Percentiles rank a stretch among this genome's conserved stretches.
Conservation (phyloP, 2,797 vertebrate species). For the Iguana delicatissima region DNA sequence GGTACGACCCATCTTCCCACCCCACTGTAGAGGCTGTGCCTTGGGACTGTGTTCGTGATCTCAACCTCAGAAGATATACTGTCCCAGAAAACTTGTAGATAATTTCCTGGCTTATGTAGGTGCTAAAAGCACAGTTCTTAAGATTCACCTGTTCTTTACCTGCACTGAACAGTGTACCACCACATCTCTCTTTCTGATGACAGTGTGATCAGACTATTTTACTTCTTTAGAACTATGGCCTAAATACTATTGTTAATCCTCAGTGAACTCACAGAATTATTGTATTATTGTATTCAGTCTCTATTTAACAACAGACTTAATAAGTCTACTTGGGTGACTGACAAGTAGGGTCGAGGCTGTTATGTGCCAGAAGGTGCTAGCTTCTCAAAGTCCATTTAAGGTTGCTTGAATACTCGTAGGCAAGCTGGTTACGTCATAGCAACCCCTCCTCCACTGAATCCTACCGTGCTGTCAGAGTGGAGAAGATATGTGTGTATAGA, state of each 20-base stretch:
- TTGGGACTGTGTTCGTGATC: not conserved
- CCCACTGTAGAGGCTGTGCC: not conserved
- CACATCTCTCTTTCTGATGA: conserved; percentile 7
- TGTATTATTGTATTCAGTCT: no score
- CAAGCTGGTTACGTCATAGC: not conserved
- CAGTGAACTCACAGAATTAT: no score
- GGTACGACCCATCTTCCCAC: not conserved
- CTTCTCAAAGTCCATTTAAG: not conserved
- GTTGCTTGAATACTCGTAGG: not conserved
- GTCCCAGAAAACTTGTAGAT: conserved; percentile 22
- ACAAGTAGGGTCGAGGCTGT: not conserved
- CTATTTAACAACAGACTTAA: no score
- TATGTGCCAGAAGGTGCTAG: not conserved
- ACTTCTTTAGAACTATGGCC: not conserved
- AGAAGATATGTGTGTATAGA: not conserved
- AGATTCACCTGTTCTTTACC: conserved; percentile 9
- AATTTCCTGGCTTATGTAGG: conserved; percentile 1
- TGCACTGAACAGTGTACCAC: not conserved
- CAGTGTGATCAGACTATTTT: not conserved
- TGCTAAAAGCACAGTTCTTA: conserved; percentile 4
- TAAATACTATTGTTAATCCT: no score
- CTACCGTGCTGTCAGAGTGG: not conserved
- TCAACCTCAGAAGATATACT: conserved; percentile 1
- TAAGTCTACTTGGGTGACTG: no score
- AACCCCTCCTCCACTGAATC: not conserved